Conservation (phyloP, 2,797 vertebrate genomes). For the Fundulus diaphanus region DNA sequence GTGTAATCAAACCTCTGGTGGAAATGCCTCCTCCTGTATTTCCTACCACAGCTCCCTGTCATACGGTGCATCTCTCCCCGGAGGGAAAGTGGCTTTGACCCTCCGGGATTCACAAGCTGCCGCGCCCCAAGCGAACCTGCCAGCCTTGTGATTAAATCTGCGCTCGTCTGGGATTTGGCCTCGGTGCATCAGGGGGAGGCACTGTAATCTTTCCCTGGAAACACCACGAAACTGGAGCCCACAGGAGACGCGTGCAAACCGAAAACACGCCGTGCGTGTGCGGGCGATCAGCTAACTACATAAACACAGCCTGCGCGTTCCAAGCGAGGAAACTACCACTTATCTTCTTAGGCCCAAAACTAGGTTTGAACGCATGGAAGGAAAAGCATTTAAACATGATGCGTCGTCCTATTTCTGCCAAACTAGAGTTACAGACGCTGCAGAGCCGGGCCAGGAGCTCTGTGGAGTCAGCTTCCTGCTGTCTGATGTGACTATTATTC, state of each 20-base stretch:
- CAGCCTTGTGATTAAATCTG: not conserved
- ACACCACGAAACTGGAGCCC: not conserved
- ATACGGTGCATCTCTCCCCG: not conserved
- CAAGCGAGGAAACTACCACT: not conserved
- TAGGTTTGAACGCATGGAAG: not conserved
- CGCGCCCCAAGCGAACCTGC: not conserved
- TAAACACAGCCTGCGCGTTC: slow-evolving; percentile 1
- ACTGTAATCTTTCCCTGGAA: not conserved
- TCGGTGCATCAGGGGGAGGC: not conserved
- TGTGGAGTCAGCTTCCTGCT: not conserved
- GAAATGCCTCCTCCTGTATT: not conserved
- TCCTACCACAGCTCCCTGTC: too few species aligned
- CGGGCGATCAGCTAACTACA: not conserved
- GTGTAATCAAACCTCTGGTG: not conserved
- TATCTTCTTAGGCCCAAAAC: not conserved
- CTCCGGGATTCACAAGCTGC: not conserved
- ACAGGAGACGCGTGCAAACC: not conserved
- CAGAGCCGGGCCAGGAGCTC: not conserved
- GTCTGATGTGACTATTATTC: not conserved
- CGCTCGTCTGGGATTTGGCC: too few species aligned
- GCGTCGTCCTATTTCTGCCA: not conserved
- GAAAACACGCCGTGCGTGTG: not conserved
- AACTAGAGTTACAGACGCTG: not conserved
- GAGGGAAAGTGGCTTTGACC: not conserved
- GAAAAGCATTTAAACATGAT: not conserved